Conservation (phyloP, 2,888 invertebrate genomes). For the Melanotus villosus region DNA sequence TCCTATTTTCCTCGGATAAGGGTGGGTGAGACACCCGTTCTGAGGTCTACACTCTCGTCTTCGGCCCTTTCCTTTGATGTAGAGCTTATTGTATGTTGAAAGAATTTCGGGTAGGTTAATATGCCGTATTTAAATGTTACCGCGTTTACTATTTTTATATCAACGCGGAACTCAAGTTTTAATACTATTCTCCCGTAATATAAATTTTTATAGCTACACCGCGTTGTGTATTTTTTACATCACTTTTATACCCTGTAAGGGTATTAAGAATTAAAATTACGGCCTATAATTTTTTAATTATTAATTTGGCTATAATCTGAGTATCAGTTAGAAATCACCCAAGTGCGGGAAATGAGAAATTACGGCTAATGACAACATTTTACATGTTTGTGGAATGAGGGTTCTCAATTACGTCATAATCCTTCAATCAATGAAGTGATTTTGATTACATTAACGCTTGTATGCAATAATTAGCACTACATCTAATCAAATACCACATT, state of each 20-base stretch:
- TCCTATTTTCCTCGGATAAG: conserved; percentile 12
- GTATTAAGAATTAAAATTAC: conserved; percentile 10
- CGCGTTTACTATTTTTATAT: conserved; percentile 18
- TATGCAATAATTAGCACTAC: not conserved
- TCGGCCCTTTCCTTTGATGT: conserved; percentile 38
- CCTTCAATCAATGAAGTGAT: not conserved
- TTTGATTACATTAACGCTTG: not conserved
- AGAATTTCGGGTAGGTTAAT: conserved; percentile 30
- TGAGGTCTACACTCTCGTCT: conserved; percentile 32
- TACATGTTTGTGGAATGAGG: conserved; percentile 1
- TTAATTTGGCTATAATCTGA: conserved; percentile 1
- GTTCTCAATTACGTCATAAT: not conserved
- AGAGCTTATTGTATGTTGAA: conserved; percentile 32
- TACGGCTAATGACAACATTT: conserved; percentile 2
- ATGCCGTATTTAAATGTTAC: conserved; percentile 32
- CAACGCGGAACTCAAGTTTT: conserved; percentile 22
- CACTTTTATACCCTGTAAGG: not conserved
- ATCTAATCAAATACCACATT: not conserved
- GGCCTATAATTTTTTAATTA: conserved; percentile 10
- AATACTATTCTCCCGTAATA: conserved; percentile 16
- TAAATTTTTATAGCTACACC: conserved; percentile 25
- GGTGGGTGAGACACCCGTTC: conserved; percentile 19
- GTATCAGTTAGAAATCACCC: conserved; percentile 6
- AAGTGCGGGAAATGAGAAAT: not conserved
- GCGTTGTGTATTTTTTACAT: conserved; percentile 16